These are phyloP conservation scores for Cyclophora albipunctata DNA, from an alignment of 2,888 invertebrate species.

Conservation along the genomic window DNA sequence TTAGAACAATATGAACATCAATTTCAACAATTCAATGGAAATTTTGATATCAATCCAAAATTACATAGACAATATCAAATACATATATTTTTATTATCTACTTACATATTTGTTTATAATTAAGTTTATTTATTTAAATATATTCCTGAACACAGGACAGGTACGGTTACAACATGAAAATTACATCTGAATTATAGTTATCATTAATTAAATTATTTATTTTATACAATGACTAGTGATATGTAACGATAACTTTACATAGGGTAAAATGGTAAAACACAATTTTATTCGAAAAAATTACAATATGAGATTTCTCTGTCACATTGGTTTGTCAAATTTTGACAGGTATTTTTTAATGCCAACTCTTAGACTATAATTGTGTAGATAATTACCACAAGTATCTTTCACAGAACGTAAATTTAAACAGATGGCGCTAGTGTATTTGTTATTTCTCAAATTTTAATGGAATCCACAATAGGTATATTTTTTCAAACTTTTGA, in stretches of 20 bases:
- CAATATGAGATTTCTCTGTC: slow-evolving; percentile 22
- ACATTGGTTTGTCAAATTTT: too few species aligned
- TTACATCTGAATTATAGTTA: slow-evolving; percentile 32
- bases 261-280: slow-evolving; percentile 51
- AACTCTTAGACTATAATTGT: slow-evolving; percentile 1
- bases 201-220: slow-evolving; percentile 33
- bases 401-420: too few species aligned
- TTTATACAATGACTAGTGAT: slow-evolving; percentile 67
- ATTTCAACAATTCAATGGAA: neutral
- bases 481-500: too few species aligned
- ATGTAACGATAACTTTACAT: slow-evolving; percentile 69
- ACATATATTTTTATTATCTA: slow-evolving; percentile 17
- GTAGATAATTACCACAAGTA: too few species aligned
- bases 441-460: neutral
- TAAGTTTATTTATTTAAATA: slow-evolving; percentile 31
- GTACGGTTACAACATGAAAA: slow-evolving; percentile 57
- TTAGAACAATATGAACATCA: slow-evolving; percentile 14
- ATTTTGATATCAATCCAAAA: neutral
- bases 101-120: slow-evolving; percentile 5
- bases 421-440: too few species aligned
- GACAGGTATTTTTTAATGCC: too few species aligned
- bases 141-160: slow-evolving; percentile 72
- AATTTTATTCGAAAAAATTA: slow-evolving; percentile 18
- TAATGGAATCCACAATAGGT: too few species aligned
- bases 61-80: neutral